phyloP scores from a whole-genome alignment of 2,888 invertebrate species.

The Brenthis daphne region DNA sequence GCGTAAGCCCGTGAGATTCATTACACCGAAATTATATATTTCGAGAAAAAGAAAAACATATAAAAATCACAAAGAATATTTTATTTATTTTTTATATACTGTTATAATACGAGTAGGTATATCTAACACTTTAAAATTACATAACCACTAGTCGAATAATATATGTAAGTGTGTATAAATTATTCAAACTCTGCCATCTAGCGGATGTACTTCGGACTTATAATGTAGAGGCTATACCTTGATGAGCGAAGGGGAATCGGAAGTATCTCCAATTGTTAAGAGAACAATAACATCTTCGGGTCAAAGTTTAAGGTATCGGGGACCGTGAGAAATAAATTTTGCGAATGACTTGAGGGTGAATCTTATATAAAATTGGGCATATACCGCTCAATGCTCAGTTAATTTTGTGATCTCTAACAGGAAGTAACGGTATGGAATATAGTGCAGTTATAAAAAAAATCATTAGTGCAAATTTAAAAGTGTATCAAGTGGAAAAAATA shows the following conservation, averaged over 20 bases:
- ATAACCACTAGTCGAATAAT: no score
- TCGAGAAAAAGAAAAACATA: no score
- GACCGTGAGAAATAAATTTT: slow-evolving; percentile 60
- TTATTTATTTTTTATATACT: no score
- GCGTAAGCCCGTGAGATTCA: no score
- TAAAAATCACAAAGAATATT: no score
- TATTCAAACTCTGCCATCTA: slow-evolving; percentile 57
- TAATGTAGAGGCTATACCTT: slow-evolving; percentile 36
- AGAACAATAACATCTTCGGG: slow-evolving; percentile 65
- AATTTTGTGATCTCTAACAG: slow-evolving; percentile 61
- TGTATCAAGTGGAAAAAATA: neutral
- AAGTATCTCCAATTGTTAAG: slow-evolving; percentile 64
- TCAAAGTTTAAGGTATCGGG: slow-evolving; percentile 62
- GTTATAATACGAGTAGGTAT: no score
- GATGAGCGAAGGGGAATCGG: slow-evolving; percentile 57
- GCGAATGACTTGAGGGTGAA: slow-evolving; percentile 60
- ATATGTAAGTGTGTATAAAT: neutral
- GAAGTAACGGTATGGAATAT: slow-evolving; percentile 60
- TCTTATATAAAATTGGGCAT: slow-evolving; percentile 64
- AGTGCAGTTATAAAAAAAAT: slow-evolving; percentile 16
- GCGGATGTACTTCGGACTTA: slow-evolving; percentile 48
- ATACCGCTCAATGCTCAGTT: slow-evolving; percentile 63
- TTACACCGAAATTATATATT: no score
- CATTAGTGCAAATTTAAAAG: slow-evolving; percentile 7
- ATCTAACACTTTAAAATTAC: no score